These are phyloP conservation scores for Noctua pronuba DNA, from an alignment of 2,888 invertebrate species.

Conservation along the genomic window DNA sequence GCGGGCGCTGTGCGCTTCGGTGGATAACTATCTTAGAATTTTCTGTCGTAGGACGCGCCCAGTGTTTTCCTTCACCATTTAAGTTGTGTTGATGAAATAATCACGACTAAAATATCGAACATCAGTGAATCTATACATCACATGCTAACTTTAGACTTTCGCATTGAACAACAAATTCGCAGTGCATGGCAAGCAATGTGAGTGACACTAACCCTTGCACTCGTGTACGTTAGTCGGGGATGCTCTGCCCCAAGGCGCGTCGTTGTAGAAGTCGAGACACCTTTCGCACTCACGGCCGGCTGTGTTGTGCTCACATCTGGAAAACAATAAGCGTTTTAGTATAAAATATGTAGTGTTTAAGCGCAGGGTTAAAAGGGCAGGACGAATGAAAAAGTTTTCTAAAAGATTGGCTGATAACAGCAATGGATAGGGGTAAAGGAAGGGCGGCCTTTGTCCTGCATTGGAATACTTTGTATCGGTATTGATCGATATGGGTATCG, in stretches of 20 bases:
- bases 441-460: not conserved
- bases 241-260: slow-evolving; percentile 98
- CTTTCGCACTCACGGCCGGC: slow-evolving; percentile 98
- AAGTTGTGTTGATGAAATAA: not conserved
- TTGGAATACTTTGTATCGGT: not conserved
- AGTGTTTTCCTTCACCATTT: not conserved
- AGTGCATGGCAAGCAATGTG: slow-evolving; percentile 31
- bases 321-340: slow-evolving; percentile 70
- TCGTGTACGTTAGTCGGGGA: slow-evolving; percentile 97
- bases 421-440: not conserved
- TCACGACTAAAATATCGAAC: not conserved
- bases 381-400: not conserved
- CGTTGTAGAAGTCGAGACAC: slow-evolving; percentile 98
- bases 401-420: not conserved
- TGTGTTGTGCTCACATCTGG: slow-evolving; percentile 98
- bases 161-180: slow-evolving; percentile 38
- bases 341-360: not conserved
- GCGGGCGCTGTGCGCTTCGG: not conserved
- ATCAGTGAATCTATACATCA: not conserved
- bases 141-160: slow-evolving; percentile 17
- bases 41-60: not conserved
- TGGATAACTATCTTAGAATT: not conserved
- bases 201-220: slow-evolving; percentile 95
- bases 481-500: not conserved
- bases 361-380: not conserved